Percentiles rank a stretch among this genome's conserved stretches.
Conservation (phyloP, 1,140 invertebrate genomes). For the Drosophila neocordata region DNA sequence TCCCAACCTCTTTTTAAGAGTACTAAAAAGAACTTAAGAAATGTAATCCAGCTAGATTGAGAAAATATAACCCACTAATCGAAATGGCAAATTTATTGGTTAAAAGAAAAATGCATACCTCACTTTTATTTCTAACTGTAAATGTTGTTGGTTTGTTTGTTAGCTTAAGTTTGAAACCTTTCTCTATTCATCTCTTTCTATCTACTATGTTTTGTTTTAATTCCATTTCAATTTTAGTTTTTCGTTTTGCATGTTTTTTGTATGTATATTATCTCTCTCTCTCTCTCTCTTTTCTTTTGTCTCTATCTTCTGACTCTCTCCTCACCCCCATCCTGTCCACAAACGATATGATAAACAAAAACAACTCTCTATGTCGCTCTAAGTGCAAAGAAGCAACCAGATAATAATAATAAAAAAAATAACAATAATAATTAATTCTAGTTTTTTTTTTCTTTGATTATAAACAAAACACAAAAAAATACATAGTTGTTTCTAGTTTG, state of each 20-base stretch:
- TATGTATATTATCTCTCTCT: conserved; percentile 1
- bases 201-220: background rate
- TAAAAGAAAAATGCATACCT: conserved; percentile 15
- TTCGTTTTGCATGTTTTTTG: conserved; percentile 41
- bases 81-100: conserved; percentile 47
- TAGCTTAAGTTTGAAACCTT: conserved; percentile 16
- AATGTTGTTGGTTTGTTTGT: conserved; percentile 42
- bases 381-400: conserved; percentile 29
- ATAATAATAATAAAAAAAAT: conserved; percentile 8
- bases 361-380: conserved; percentile 39
- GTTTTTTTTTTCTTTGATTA: conserved; percentile 42
- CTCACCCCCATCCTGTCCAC: background rate
- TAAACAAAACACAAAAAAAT: background rate
- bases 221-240: conserved; percentile 29
- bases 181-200: conserved; percentile 16
- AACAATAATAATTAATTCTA: conserved; percentile 33
- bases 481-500: conserved; percentile 67
- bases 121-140: conserved; percentile 41
- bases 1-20: conserved; percentile 14
- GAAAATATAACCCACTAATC: conserved; percentile 45
- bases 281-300: conserved; percentile 12
- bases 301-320: conserved; percentile 28
- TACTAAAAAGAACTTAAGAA: conserved; percentile 33
- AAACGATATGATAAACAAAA: conserved; percentile 8
- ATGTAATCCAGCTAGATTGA: conserved; percentile 62